Conservation (phyloP, 2,113 vertebrate species). For the Cyanoliseus patagonus region DNA sequence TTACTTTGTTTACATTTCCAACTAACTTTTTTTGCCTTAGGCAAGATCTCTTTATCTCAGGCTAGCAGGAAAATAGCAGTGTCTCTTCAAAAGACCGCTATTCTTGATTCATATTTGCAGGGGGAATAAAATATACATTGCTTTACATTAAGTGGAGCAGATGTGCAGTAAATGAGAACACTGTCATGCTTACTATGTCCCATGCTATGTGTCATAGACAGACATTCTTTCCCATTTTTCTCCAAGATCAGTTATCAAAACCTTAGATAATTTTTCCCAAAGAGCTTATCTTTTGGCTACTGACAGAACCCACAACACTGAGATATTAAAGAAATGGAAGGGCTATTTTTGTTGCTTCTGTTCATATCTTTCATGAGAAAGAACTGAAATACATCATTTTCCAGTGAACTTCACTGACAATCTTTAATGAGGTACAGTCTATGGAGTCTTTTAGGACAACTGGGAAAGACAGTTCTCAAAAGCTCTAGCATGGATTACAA, state of each 20-base stretch:
- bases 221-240: neutral
- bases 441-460: neutral
- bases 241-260: neutral
- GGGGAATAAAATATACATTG: neutral
- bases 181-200: neutral
- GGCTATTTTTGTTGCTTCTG: neutral
- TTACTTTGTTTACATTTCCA: neutral
- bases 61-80: neutral
- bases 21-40: neutral
- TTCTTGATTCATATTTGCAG: neutral
- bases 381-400: neutral
- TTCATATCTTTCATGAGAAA: neutral
- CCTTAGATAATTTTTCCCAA: neutral
- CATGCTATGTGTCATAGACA: neutral
- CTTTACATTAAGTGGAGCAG: neutral
- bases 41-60: neutral
- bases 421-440: neutral
- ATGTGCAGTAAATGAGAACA: neutral
- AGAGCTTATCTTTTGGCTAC: constrained; percentile 20
- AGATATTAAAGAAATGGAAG: neutral
- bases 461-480: neutral
- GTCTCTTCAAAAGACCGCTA: neutral
- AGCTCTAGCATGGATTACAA: neutral
- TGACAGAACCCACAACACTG: neutral
- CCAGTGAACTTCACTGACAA: neutral